phyloP scores from a whole-genome alignment of 2,888 invertebrate species.

The Eubasilissa splendida region DNA sequence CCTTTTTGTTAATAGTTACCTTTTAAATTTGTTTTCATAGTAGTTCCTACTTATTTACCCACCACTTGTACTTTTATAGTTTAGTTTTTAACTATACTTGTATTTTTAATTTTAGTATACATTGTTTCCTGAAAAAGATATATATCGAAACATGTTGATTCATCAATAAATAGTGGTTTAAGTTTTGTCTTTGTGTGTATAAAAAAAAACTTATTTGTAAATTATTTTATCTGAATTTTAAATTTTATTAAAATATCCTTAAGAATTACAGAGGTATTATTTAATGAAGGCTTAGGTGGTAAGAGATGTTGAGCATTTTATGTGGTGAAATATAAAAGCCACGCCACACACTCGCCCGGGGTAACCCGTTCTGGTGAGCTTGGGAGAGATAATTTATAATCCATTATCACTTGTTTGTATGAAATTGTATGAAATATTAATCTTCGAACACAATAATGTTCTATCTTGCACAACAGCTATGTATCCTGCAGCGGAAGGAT shows the following conservation, averaged over 20 bases:
- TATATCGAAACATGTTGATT: too few relatives aligned
- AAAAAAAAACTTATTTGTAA: neutral
- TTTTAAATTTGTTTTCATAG: too few relatives aligned
- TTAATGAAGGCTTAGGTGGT: neutral
- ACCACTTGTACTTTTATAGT: too few relatives aligned
- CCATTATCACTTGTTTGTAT: constrained; percentile 57
- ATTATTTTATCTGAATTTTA: neutral
- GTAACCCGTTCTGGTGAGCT: constrained; percentile 45
- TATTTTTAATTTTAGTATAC: too few relatives aligned
- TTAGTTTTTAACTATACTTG: too few relatives aligned
- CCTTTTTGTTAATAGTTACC: too few relatives aligned
- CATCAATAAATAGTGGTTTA: too few relatives aligned
- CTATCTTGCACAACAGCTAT: constrained; percentile 3
- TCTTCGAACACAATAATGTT: constrained; percentile 46
- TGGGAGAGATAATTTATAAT: constrained; percentile 55
- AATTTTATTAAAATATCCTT: neutral
- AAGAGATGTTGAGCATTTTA: neutral
- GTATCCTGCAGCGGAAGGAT: constrained; percentile 42
- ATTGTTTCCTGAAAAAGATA: too few relatives aligned
- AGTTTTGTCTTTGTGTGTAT: neutral
- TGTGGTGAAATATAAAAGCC: constrained; percentile 5
- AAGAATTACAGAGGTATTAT: neutral
- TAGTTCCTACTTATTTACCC: too few relatives aligned
- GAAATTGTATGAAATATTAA: constrained; percentile 53
- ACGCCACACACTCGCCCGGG: constrained; percentile 8